A percentile compares a stretch with the other conserved stretches of the same genome.
Conservation (phyloP, 2,113 vertebrate genomes). For the Thamnaconus septentrionalis region DNA sequence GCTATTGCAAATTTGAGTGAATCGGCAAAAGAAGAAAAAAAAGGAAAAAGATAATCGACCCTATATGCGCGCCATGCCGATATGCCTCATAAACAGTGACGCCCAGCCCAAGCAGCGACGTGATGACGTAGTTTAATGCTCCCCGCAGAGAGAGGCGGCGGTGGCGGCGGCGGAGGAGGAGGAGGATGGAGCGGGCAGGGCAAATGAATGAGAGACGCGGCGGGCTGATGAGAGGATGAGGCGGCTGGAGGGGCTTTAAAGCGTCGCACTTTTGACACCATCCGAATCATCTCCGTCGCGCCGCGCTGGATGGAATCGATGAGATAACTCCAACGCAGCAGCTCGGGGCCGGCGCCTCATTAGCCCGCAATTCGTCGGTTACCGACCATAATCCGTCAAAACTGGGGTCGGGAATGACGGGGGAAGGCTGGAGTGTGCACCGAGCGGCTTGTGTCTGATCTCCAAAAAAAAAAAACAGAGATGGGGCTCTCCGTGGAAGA, state of each 20-base stretch:
- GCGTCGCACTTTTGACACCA: not conserved
- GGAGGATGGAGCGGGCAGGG: slow-evolving; percentile 70
- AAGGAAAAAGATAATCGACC: no score
- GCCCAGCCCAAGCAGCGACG: slow-evolving; percentile 71
- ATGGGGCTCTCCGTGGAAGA: slow-evolving; percentile 31
- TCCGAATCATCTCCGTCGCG: not conserved
- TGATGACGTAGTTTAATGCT: slow-evolving; percentile 83
- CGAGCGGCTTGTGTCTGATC: slow-evolving; percentile 16
- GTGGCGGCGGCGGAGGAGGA: slow-evolving; percentile 76
- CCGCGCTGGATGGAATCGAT: no score
- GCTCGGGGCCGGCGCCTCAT: no score
- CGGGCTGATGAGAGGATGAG: slow-evolving; percentile 41
- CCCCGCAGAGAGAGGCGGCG: slow-evolving; percentile 66
- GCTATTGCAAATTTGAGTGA: no score
- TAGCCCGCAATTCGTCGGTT: not conserved
- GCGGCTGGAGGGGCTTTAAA: slow-evolving; percentile 27
- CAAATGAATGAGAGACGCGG: slow-evolving; percentile 56
- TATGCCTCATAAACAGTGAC: slow-evolving; percentile 51
- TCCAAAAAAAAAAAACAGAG: slow-evolving; percentile 26
- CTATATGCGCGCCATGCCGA: no score
- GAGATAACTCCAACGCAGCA: no score
- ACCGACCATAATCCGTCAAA: not conserved
- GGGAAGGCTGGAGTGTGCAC: slow-evolving; percentile 34
- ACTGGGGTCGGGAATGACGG: slow-evolving; percentile 14
- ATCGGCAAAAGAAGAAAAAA: no score